phyloP scores from a whole-genome alignment of 1,140 invertebrate species.

The Octopus bimaculoides region DNA sequence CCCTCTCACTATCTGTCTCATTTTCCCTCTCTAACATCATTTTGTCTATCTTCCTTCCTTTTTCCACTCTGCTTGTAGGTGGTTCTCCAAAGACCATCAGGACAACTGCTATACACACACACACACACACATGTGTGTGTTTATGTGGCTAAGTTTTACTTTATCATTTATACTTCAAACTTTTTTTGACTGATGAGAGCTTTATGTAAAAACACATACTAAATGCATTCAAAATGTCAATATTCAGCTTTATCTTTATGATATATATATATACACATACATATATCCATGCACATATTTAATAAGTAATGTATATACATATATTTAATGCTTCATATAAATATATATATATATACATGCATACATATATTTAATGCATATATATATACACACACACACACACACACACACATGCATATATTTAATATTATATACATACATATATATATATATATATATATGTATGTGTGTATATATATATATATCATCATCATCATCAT shows the following conservation, averaged over 20 bases:
- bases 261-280: too few species aligned
- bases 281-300: too few species aligned
- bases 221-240: too few species aligned
- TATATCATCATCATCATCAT: background rate
- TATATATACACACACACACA: background rate
- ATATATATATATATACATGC: background rate
- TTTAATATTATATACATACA: background rate
- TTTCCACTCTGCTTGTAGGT: background rate
- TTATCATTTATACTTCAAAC: too few species aligned
- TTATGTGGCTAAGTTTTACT: too few species aligned
- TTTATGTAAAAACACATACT: too few species aligned
- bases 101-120: background rate
- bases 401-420: background rate
- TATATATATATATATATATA: background rate
- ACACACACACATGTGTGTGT: background rate
- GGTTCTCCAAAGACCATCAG: background rate
- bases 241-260: too few species aligned
- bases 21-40: background rate
- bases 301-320: too few species aligned
- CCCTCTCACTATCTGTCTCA: background rate
- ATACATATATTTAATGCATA: background rate
- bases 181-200: too few species aligned
- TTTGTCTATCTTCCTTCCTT: background rate
- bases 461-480: background rate
- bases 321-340: background rate